These are phyloP conservation scores for Malurus alboscapulatus DNA, from an alignment of 2,113 vertebrate species.

Conservation along the genomic window DNA sequence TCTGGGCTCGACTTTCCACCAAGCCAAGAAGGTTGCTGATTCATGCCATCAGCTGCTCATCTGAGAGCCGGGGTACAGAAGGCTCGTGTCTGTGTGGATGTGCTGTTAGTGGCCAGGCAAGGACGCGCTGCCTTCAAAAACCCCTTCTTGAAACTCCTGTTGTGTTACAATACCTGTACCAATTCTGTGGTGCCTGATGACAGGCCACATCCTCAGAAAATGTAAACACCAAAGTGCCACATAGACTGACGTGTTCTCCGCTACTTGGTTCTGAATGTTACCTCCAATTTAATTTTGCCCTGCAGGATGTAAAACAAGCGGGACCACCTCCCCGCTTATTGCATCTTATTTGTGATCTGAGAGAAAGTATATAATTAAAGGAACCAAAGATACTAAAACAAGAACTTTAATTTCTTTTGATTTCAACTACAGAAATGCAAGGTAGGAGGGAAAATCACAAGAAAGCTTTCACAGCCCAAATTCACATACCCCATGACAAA, in stretches of 20 bases:
- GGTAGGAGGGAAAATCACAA: not conserved
- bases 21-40: not conserved
- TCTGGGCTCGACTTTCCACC: not conserved
- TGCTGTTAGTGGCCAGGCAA: not conserved
- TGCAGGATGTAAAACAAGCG: not conserved
- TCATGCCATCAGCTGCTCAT: not conserved
- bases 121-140: not conserved
- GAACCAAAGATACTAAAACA: not conserved
- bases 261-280: not conserved
- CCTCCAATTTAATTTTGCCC: not conserved
- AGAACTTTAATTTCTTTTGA: not conserved
- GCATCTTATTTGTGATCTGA: not conserved
- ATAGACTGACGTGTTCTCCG: fast-evolving
- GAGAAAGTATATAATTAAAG: not conserved
- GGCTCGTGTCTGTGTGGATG: not conserved
- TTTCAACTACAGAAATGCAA: not conserved
- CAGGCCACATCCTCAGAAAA: not conserved
- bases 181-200: fast-evolving
- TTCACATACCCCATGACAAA: not conserved
- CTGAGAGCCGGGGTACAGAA: not conserved
- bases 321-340: not conserved
- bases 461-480: slow-evolving; percentile 2
- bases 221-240: fast-evolving
- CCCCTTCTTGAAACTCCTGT: not conserved
- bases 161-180: not conserved